Evolutionary conservation across 2,113 vertebrate species (phyloP).

Genomic region (Thalassarche chlororhynchos): DNA sequence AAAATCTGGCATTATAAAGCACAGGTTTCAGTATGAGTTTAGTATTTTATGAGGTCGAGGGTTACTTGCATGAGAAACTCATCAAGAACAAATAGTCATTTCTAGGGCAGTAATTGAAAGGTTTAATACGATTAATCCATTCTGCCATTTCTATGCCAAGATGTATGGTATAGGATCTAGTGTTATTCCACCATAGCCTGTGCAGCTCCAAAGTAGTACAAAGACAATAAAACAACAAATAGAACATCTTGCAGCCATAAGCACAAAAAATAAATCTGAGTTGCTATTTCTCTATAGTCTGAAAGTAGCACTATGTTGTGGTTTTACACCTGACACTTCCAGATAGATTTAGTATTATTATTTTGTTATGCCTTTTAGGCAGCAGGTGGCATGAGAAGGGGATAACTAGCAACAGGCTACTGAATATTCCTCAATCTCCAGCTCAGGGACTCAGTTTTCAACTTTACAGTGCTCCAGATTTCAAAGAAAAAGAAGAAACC

Average conservation of each 20-base stretch:
- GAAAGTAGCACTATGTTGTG: background rate
- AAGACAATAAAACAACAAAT: background rate
- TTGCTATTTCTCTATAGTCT: background rate
- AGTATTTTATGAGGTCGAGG: constrained; percentile 49
- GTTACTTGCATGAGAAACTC: constrained; percentile 19
- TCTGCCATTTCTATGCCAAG: background rate
- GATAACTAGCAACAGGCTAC: background rate
- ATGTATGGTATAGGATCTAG: background rate
- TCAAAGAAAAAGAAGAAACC: background rate
- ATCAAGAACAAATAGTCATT: constrained; percentile 14
- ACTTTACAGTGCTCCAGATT: background rate
- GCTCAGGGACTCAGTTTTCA: background rate
- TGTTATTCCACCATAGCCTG: background rate
- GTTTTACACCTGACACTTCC: background rate
- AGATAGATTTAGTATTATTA: background rate
- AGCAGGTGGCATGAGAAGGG: background rate
- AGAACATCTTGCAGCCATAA: background rate
- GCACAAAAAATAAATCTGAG: background rate
- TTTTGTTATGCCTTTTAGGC: background rate
- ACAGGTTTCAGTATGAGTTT: background rate
- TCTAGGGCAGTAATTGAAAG: constrained; percentile 28
- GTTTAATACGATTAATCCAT: background rate
- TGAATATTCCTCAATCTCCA: background rate
- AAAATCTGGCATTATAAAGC: constrained; percentile 30
- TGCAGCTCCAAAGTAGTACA: background rate